Evolutionary conservation across 2,113 vertebrate species (phyloP), one percentile per base, ranked within the genome.

Genomic region (Macrotus californicus): DNA sequence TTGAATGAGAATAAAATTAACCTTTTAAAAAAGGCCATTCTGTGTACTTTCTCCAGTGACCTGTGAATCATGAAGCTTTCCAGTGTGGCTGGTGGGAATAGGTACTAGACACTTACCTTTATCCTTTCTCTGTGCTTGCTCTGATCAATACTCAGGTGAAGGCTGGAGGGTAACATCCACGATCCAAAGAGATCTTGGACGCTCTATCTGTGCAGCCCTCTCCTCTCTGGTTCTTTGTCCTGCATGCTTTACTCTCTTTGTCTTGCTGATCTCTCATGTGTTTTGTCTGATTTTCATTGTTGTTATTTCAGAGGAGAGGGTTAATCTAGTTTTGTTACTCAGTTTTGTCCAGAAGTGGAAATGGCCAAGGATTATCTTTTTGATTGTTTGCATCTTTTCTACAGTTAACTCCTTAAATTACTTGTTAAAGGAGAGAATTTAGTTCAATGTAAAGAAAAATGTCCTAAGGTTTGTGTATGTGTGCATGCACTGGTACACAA

Each of bases 351-450:
- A 89, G 50, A 95, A 91, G 50, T 16, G 4, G 66, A 72, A 80
- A 89, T 96, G 75, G 41, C 29, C 15, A 15, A 91, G 10, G 80
- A 81, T 80, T 88, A 50, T 77, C 39, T 73, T 86, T 85, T 81
- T 64, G 34, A 64, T 83, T 89, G 43, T 90, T 92, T 87, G 5
- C 66, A 43, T 91, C 76, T 92, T 77, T 67, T 70, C 43, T 70
- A 80, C 69, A 73, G 21, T 95, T 76, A 94, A 92, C 86, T 67
- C 56, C 7, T 77, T 77, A 73, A 54, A 39, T 84, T 76, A 76
- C 77, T 50, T 89, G 34, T 69, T 87, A 83, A 89, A 89, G 41
- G 39, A 94, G 80, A 82, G 41, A 93, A 66, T 75, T 89, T 56
- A 77, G 19, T 86, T 6, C 36, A 76, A 50, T 50, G 79, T 81